Percentiles rank a stretch among this genome's conserved stretches.
Evolutionary conservation across 1,140 invertebrate genomes (phyloP).

Genomic region (Drosophila nebulosa): DNA sequence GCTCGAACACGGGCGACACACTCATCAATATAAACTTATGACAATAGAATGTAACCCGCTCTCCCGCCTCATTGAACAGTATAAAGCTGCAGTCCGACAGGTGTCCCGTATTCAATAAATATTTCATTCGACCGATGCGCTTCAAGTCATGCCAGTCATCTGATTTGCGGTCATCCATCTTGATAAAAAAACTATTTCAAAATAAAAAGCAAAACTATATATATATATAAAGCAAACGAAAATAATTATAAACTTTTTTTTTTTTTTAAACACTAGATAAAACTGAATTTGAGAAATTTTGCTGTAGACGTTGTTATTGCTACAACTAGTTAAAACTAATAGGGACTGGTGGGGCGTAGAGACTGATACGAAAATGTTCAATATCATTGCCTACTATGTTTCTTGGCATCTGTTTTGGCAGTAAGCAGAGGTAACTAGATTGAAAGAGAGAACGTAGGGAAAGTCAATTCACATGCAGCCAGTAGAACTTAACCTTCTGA

Average conservation of each 20-base stretch:
- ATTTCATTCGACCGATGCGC: constrained; percentile 31
- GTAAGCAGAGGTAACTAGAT: no score
- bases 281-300: no score
- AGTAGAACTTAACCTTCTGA: no score
- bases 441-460: no score
- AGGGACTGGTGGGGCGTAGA: no score
- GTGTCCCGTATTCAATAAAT: constrained; percentile 33
- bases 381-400: no score
- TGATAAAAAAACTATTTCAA: neutral
- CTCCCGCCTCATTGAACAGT: constrained; percentile 14
- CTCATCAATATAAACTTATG: constrained; percentile 46
- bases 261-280: no score
- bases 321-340: no score
- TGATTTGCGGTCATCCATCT: constrained; percentile 1
- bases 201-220: neutral
- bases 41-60: constrained; percentile 25
- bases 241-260: neutral
- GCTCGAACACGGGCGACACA: constrained; percentile 42
- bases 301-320: no score
- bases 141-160: constrained; percentile 30
- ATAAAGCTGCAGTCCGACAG: constrained; percentile 45
- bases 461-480: no score
- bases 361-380: no score
- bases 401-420: no score
- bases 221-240: neutral